A percentile compares a stretch with the other conserved stretches of the same genome.
Evolutionary conservation across 2,113 vertebrate species (phyloP).

Genomic region (Etheostoma spectabile): DNA sequence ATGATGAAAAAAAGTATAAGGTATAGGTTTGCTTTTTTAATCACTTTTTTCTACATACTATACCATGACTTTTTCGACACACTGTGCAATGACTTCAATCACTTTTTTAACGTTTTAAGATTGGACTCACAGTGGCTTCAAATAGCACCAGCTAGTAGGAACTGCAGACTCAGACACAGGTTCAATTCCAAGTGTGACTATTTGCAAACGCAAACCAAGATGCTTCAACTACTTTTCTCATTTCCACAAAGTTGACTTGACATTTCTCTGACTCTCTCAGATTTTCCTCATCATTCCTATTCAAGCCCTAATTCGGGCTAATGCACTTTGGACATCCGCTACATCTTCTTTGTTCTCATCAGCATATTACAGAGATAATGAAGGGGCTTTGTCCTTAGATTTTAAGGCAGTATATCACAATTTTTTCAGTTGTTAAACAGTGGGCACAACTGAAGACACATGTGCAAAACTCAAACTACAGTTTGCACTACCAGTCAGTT

Average conservation of each 20-base stretch:
- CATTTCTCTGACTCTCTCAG: slow-evolving; percentile 17
- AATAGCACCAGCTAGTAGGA: no score
- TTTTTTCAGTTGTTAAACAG: no score
- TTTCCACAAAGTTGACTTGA: slow-evolving; percentile 9
- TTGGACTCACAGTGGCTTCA: no score
- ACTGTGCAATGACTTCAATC: no score
- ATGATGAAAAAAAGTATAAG: background rate
- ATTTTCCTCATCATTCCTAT: slow-evolving; percentile 51
- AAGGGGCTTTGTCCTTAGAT: slow-evolving; percentile 59
- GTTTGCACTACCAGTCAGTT: no score
- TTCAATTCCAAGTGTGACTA: no score
- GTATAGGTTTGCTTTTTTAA: background rate
- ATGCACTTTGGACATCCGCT: slow-evolving; percentile 50
- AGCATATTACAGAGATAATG: slow-evolving; percentile 57
- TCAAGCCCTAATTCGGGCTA: slow-evolving; percentile 32
- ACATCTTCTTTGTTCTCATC: slow-evolving; percentile 63
- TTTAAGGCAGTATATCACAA: slow-evolving; percentile 17
- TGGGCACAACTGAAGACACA: no score
- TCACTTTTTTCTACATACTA: no score
- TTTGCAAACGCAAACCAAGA: background rate
- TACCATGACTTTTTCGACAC: no score
- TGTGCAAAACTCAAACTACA: no score
- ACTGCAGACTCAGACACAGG: no score
- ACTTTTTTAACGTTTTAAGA: no score
- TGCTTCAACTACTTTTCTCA: slow-evolving; percentile 15